Evolutionary conservation across 2,113 vertebrate species (phyloP).

Genomic region (Elaphurus davidianus): DNA sequence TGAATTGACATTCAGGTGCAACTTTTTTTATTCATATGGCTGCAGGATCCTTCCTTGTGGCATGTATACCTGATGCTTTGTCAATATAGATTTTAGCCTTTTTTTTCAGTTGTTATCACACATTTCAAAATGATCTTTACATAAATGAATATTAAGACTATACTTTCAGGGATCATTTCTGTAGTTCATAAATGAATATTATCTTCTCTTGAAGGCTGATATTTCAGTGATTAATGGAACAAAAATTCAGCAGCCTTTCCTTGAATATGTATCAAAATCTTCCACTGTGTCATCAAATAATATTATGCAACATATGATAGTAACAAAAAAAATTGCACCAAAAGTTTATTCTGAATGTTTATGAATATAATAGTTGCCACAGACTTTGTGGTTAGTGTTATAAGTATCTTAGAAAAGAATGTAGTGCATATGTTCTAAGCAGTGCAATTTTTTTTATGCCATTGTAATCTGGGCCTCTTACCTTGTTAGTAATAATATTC

Average conservation of each 20-base stretch:
- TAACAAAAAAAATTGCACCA: neutral
- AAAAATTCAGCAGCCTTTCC: conserved; percentile 1
- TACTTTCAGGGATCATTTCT: neutral
- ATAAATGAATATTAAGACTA: neutral
- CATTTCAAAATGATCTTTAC: neutral
- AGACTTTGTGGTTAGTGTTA: neutral
- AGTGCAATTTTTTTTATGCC: neutral
- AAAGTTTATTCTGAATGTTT: conserved; percentile 11
- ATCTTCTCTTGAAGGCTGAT: neutral
- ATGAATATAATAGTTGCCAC: neutral
- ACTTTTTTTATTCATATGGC: neutral
- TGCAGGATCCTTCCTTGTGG: neutral
- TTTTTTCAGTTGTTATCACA: neutral
- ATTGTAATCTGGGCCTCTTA: neutral
- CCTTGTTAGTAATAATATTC: neutral
- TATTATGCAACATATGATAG: neutral
- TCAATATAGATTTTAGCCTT: neutral
- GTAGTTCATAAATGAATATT: neutral
- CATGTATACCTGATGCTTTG: neutral
- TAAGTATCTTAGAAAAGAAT: neutral
- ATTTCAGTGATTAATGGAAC: neutral
- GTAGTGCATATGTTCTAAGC: neutral
- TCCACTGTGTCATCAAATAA: neutral
- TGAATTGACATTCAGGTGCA: neutral
- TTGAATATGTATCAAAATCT: neutral